Evolutionary conservation across 92 coral and sea anemone genomes (phyloP), one percentile per base, ranked within the genome.

Genomic region (Phenganax stokvisi): DNA sequence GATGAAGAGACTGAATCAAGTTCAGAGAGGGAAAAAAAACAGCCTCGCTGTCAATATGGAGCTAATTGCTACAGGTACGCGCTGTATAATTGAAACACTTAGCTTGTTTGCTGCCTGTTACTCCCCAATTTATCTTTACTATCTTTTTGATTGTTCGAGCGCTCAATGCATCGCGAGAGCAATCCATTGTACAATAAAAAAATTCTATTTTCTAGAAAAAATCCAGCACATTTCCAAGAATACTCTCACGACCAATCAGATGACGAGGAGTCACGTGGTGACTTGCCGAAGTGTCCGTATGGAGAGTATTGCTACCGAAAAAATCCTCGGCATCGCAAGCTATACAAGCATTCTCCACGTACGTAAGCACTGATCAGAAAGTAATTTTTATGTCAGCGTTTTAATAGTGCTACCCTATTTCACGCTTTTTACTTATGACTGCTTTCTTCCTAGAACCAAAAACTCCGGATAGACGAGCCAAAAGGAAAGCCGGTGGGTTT

Each of bases 11-110:
- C 5, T 72, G 72, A 15, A 12, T 82, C 82, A 30, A 55, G 53
- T 29, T 37, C 47, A 37, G 82, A 65, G 74, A 54, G 57, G 12
- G 80, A 55, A 53, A 80, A 72, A 60, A 60, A 55, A 9, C 89
- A 88, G 27, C 96, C 97, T 9, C 20, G 58, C 7, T 93, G 97
- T 83, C 93, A 93, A 2, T 91, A 89, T 84, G 97, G 96, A 58
- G 85, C 71, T 17, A 88, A 83, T 6, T 93, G 97, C 70, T 93
- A 93, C 87, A 91, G 97, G 97, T 93, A 59, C 10, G 80, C 11
- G 8, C 54, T 9, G 9, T 9, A n/a, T 1, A 15, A 51, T 54
- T 13, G 17, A 16, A 6, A 16, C 29, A 31, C 9, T 31, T 67
- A 37, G 47, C 47, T 37, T 37, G 47, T 37, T 37, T 37, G 47